These are phyloP conservation scores for Pachydiplax longipennis DNA, from an alignment of 2,888 invertebrate species.

Conservation along the genomic window DNA sequence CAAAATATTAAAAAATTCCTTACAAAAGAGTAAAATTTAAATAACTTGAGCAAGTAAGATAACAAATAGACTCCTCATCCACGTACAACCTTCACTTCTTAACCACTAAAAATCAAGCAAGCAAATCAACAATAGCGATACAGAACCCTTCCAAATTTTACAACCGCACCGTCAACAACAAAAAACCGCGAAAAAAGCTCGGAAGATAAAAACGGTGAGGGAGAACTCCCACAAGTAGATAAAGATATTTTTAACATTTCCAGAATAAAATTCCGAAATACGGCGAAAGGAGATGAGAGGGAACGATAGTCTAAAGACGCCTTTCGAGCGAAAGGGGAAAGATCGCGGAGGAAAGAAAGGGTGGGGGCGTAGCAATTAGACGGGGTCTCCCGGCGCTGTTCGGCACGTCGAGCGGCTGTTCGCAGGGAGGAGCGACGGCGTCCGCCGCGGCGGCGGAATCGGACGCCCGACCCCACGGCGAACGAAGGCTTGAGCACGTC, in stretches of 20 bases:
- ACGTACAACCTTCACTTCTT: no score
- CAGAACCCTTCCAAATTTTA: no score
- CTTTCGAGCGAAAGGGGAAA: not conserved
- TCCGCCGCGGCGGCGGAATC: not conserved
- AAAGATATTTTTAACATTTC: not conserved
- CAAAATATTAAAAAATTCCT: no score
- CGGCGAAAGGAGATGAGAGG: not conserved
- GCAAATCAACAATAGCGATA: no score
- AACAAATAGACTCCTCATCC: no score
- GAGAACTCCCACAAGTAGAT: not conserved
- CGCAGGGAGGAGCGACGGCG: not conserved
- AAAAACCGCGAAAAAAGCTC: no score
- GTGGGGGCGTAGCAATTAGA: constrained; percentile 19
- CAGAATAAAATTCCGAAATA: not conserved
- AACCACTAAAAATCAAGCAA: no score
- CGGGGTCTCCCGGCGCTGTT: constrained; percentile 25
- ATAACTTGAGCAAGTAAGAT: no score
- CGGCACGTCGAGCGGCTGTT: constrained; percentile 19
- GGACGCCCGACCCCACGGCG: not conserved
- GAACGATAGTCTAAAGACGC: not conserved
- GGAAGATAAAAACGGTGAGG: no score
- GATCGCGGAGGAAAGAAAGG: not conserved
- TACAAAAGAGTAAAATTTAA: no score
- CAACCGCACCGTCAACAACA: no score
- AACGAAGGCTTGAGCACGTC: constrained; percentile 34